These are phyloP conservation scores for Dilophus febrilis DNA, from an alignment of 2,888 invertebrate genomes.

Conservation along the genomic window DNA sequence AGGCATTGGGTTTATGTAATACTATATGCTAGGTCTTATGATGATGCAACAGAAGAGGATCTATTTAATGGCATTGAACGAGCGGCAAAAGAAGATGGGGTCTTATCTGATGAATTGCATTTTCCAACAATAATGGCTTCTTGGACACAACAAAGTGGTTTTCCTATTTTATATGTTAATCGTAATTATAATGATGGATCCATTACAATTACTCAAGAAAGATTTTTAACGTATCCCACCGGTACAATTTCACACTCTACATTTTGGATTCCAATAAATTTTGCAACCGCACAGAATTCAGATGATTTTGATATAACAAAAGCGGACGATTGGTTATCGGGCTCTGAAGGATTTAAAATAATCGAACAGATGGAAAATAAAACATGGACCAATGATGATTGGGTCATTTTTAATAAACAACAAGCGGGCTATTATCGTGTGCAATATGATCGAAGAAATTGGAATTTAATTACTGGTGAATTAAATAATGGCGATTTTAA, in stretches of 20 bases:
- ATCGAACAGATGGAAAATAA: neutral
- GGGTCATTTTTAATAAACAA: conserved; percentile 34
- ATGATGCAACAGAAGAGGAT: conserved; percentile 21
- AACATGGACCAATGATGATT: conserved; percentile 14
- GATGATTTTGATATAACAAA: conserved; percentile 18
- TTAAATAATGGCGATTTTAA: neutral
- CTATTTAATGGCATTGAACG: conserved; percentile 20
- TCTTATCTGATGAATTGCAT: conserved; percentile 8
- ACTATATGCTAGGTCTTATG: conserved; percentile 26
- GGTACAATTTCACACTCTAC: neutral
- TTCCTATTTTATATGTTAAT: conserved; percentile 33
- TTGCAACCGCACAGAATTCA: conserved; percentile 16
- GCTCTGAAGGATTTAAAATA: neutral
- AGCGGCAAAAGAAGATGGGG: conserved; percentile 16
- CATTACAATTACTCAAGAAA: neutral
- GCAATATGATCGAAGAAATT: conserved; percentile 51
- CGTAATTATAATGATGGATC: neutral
- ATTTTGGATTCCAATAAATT: conserved; percentile 26
- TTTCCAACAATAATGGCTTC: conserved; percentile 33
- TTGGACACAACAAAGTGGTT: conserved; percentile 38
- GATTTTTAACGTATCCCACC: neutral
- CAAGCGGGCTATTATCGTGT: conserved; percentile 41
- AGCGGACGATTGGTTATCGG: conserved; percentile 12
- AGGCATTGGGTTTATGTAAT: no score
- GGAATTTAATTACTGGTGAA: conserved; percentile 42